Conservation (phyloP, 2,113 vertebrate genomes). For the Baryphthengus martii region DNA sequence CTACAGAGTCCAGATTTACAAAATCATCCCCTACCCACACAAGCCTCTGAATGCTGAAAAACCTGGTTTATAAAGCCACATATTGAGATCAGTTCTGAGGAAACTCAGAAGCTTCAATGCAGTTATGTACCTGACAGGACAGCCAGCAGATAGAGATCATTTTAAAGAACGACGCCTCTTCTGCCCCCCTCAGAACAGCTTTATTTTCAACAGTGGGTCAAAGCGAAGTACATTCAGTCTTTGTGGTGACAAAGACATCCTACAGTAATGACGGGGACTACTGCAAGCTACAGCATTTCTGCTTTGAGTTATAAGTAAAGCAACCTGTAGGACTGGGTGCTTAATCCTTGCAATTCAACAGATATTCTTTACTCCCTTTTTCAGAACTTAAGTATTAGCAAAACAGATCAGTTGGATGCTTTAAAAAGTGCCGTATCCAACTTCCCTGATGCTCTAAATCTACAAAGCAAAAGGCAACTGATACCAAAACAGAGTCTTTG, state of each 20-base stretch:
- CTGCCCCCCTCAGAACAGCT: background rate
- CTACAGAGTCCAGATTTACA: background rate
- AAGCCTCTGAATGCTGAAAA: background rate
- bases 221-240: background rate
- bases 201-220: background rate
- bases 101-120: background rate
- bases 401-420: background rate
- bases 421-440: background rate
- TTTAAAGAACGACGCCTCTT: background rate
- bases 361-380: background rate
- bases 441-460: background rate
- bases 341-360: accelerated
- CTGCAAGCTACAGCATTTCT: background rate
- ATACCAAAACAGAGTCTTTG: background rate
- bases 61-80: background rate
- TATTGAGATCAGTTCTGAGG: background rate
- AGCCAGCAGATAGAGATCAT: background rate
- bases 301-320: background rate
- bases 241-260: background rate
- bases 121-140: background rate
- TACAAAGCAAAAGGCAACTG: background rate
- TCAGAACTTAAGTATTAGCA: background rate
- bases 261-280: background rate
- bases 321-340: background rate
- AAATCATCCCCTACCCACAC: background rate